These are phyloP conservation scores for Centruroides vittatus DNA, from an alignment of 1,140 invertebrate species.

Conservation along the genomic window DNA sequence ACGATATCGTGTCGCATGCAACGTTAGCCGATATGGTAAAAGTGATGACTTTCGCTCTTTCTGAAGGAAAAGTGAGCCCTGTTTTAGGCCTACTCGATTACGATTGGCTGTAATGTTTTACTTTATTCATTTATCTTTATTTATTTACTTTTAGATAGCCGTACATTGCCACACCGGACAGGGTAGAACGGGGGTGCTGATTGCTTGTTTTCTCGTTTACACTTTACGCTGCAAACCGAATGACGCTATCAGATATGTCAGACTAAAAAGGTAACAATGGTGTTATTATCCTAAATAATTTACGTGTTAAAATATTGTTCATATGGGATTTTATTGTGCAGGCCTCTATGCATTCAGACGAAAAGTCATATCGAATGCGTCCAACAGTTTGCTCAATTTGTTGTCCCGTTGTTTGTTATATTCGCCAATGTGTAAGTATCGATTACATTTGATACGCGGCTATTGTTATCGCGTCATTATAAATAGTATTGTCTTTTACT, in stretches of 20 bases:
- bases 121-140: neutral
- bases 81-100: too few species aligned
- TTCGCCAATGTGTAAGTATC: conserved; percentile 37
- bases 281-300: too few species aligned
- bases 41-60: conserved; percentile 65
- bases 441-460: neutral
- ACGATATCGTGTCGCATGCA: conserved; percentile 55
- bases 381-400: conserved; percentile 63
- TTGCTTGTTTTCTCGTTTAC: conserved; percentile 72
- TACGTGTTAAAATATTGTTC: neutral
- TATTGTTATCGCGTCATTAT: too few species aligned
- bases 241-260: conserved; percentile 63
- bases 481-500: too few species aligned
- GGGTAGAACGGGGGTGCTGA: conserved; percentile 69
- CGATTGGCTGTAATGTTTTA: too few species aligned
- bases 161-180: conserved; percentile 81
- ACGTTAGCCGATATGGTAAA: conserved; percentile 76
- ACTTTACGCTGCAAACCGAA: conserved; percentile 55
- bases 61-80: conserved; percentile 53
- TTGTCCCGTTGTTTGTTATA: conserved; percentile 61
- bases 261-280: conserved; percentile 42
- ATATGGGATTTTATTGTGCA: conserved; percentile 14
- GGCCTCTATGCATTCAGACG: conserved; percentile 62
- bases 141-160: conserved; percentile 34
- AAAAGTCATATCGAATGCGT: conserved; percentile 62